Evolutionary conservation across 2,797 vertebrate species (phyloP).

Genomic region (Eutrigla gurnardus): DNA sequence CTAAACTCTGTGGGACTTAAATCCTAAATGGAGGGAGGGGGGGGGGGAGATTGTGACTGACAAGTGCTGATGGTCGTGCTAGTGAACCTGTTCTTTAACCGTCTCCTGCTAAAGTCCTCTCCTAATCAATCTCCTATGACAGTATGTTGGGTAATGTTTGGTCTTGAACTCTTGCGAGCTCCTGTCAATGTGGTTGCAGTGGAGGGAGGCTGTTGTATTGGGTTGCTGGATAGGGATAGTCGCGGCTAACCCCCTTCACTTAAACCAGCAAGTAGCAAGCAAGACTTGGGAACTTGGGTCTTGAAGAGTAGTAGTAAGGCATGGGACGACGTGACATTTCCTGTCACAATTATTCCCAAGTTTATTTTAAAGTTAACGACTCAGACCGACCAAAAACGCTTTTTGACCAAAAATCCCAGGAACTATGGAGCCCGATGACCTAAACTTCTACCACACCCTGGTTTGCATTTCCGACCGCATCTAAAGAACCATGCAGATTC

Average conservation of each 20-base stretch:
- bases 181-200: slow-evolving; percentile 12
- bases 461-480: no score
- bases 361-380: slow-evolving; percentile 15
- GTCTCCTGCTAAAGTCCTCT: slow-evolving; percentile 51
- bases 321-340: no score
- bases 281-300: no score
- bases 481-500: no score
- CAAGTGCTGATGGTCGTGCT: slow-evolving; percentile 25
- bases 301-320: no score
- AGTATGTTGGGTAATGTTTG: slow-evolving; percentile 38
- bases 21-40: slow-evolving; percentile 18
- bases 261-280: no score
- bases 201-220: slow-evolving; percentile 21
- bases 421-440: background rate
- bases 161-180: slow-evolving; percentile 32
- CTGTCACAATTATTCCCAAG: slow-evolving; percentile 6
- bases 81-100: slow-evolving; percentile 42
- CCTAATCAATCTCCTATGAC: slow-evolving; percentile 51
- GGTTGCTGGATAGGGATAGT: background rate
- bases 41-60: slow-evolving; percentile 38
- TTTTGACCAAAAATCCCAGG: background rate
- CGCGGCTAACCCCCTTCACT: no score
- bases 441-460: no score
- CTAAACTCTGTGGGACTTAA: slow-evolving; percentile 31
- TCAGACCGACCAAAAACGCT: background rate